Conservation (phyloP, 1,140 invertebrate genomes). For the Idris sp. region DNA sequence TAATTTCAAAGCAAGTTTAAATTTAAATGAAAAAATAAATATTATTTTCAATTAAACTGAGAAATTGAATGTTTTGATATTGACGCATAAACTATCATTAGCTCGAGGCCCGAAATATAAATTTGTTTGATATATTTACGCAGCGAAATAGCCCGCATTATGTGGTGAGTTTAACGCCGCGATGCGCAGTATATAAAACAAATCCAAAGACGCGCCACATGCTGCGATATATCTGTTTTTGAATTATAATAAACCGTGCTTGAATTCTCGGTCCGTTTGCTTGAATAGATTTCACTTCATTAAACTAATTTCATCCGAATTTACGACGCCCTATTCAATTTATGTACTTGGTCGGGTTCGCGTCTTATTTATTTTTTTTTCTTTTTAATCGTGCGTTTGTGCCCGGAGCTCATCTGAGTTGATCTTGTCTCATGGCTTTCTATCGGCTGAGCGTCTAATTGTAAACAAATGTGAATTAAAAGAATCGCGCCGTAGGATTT, state of each 20-base stretch:
- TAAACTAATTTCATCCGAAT: conserved; percentile 60
- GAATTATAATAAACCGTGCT: conserved; percentile 52
- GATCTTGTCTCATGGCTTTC: too few relatives aligned
- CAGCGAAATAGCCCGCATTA: conserved; percentile 32
- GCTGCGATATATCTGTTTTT: conserved; percentile 63
- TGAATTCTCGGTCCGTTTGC: conserved; percentile 44
- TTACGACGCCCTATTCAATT: conserved; percentile 45
- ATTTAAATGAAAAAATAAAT: too few relatives aligned
- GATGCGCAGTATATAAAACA: conserved; percentile 60
- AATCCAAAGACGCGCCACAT: conserved; percentile 57
- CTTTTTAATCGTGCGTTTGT: too few relatives aligned
- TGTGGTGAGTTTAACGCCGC: conserved; percentile 41
- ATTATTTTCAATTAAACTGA: too few relatives aligned
- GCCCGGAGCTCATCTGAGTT: too few relatives aligned
- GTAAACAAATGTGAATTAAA: too few relatives aligned
- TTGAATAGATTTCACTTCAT: conserved; percentile 59
- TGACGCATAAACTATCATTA: too few relatives aligned
- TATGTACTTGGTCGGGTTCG: conserved; percentile 37
- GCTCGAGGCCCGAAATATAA: conserved; percentile 58
- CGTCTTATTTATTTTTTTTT: not conserved
- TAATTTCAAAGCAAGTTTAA: too few relatives aligned
- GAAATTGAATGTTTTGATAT: too few relatives aligned
- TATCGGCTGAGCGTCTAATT: too few relatives aligned
- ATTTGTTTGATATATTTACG: conserved; percentile 58
- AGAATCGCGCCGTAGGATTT: too few relatives aligned